phyloP scores from a whole-genome alignment of 2,888 invertebrate genomes.

The Macroteleia sp. region DNA sequence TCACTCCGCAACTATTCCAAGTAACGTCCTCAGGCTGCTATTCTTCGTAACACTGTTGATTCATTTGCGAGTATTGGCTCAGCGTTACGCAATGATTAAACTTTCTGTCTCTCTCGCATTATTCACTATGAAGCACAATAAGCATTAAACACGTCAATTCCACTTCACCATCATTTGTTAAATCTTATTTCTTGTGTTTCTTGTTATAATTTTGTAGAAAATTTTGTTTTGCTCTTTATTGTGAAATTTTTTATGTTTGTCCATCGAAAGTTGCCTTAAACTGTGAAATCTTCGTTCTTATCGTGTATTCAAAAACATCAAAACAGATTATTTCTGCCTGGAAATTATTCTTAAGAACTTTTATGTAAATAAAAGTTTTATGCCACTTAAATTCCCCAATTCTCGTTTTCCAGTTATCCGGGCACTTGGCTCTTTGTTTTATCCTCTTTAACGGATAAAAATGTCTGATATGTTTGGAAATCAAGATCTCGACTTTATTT shows the following conservation, averaged over 20 bases:
- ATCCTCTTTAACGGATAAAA: conserved; percentile 22
- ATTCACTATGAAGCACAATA: conserved; percentile 9
- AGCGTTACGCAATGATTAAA: conserved; percentile 34
- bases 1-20: conserved; percentile 34
- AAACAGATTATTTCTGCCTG: conserved; percentile 46
- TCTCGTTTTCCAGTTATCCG: conserved; percentile 10
- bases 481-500: conserved; percentile 34
- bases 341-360: conserved; percentile 27
- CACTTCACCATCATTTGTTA: conserved; percentile 3
- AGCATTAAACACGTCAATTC: conserved; percentile 19
- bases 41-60: conserved; percentile 30
- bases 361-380: conserved; percentile 22
- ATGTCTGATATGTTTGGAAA: conserved; percentile 32
- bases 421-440: conserved; percentile 27
- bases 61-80: conserved; percentile 36
- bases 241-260: no score
- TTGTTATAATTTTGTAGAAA: conserved; percentile 2
- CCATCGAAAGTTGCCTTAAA: no score
- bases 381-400: conserved; percentile 13
- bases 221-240: conserved; percentile 18
- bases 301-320: conserved; percentile 26
- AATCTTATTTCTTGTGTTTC: not conserved
- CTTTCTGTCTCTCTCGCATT: not conserved
- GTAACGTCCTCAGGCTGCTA: conserved; percentile 38
- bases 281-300: not conserved